Evolutionary conservation across 2,797 vertebrate species (phyloP), one percentile per base, ranked within the genome.

Genomic region (Scomberomorus guttatus): DNA sequence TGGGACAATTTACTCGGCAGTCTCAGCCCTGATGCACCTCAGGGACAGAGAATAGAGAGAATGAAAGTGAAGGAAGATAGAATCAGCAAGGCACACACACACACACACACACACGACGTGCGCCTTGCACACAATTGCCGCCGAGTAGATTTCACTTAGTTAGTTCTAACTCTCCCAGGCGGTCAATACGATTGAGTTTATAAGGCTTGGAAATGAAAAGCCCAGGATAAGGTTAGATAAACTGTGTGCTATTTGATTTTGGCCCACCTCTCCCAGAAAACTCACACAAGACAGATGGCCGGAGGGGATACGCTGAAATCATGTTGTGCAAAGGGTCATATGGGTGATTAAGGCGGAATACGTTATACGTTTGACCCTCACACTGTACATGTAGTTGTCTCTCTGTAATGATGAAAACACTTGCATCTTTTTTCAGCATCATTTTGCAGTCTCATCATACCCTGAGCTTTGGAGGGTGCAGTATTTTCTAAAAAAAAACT

Each of bases 11-110:
- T 98, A 97, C 96, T 97, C 96, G 90, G 96, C 96, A 97, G 96
- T 97, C 96, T 96, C 95, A 96, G 95, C 95, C 96, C 96, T 95
- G 94, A 95, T 95, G 95, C 96, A 97, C 96, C 96, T 96, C 96
- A 94, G 94, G 97, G 97, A 96, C 96, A 95, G 95, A 96, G 96
- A 98, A 97, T 96, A 96, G 96, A 97, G 97, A 97, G 97, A 98
- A 98, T 98, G 97, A 97, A 98, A 97, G 96, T 95, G 95, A 97
- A 97, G 96, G 96, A 97, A 97, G 97, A 98, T 98, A 98, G 97
- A 97, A 98, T 98, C 97, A 97, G 96, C 96, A 93, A 96, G 95
- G 72, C 86, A 46, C 82, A 74, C 89, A 82, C 87, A 87, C 82
- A 81, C 86, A 46, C 82, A 74, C 89, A 82, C 87, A 76, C 73